phyloP scores from a whole-genome alignment of 2,888 invertebrate genomes.

The Periphyllus acericola region DNA sequence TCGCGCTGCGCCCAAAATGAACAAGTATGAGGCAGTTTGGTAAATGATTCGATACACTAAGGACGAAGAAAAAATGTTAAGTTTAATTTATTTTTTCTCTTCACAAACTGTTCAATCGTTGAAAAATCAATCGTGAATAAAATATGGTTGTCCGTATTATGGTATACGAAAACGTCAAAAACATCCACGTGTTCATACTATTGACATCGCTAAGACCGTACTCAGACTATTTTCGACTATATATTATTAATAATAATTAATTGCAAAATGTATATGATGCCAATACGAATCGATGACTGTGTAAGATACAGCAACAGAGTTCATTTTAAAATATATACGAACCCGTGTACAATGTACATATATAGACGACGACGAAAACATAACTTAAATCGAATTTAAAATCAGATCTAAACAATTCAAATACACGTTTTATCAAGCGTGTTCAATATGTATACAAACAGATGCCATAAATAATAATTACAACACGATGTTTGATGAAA shows the following conservation, averaged over 20 bases:
- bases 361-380: background rate
- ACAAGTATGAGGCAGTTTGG: background rate
- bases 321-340: too few species aligned
- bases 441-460: background rate
- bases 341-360: too few species aligned
- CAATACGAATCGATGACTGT: background rate
- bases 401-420: background rate
- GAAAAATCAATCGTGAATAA: too few species aligned
- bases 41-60: too few species aligned
- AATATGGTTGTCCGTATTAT: too few species aligned
- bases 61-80: too few species aligned
- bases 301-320: background rate
- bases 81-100: too few species aligned
- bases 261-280: too few species aligned
- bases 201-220: too few species aligned
- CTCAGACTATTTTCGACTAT: background rate
- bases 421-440: background rate
- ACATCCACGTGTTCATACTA: too few species aligned
- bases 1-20: background rate
- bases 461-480: background rate
- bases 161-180: too few species aligned
- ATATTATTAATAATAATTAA: background rate
- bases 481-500: background rate
- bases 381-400: background rate
- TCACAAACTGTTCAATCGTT: too few species aligned